Conservation (phyloP, 2,797 vertebrate species). For the Notoglanidium macrostoma region DNA sequence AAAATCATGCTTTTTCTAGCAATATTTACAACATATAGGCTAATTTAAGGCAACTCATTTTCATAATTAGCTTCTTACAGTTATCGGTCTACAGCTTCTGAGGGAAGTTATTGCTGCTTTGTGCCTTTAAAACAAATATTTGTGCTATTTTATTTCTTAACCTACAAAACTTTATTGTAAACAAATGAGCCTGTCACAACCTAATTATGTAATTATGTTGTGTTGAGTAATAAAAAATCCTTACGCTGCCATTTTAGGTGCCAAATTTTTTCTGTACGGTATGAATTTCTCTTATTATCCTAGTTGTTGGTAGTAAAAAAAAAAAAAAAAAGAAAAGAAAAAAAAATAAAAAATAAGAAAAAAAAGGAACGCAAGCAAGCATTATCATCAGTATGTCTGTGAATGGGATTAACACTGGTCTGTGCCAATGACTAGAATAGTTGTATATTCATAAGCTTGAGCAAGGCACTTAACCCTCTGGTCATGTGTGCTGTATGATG, state of each 20-base stretch:
- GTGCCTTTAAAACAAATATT: background rate
- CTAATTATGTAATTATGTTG: background rate
- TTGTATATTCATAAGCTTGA: background rate
- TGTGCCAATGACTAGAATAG: background rate
- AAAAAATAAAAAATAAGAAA: no score
- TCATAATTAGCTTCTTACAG: background rate
- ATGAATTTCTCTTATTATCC: background rate
- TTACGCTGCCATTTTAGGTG: no score
- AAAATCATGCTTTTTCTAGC: background rate
- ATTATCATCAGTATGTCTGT: background rate
- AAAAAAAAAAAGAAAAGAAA: no score
- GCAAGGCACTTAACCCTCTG: background rate
- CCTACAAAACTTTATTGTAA: background rate
- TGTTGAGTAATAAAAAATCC: background rate
- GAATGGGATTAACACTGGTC: background rate
- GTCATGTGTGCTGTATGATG: background rate
- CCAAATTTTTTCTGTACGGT: no score
- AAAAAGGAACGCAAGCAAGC: no score
- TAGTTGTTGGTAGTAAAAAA: no score
- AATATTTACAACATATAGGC: background rate
- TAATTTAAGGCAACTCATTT: background rate
- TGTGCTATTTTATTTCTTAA: background rate
- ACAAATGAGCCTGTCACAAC: background rate
- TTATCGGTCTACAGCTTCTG: background rate
- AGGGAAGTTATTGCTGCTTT: background rate